A percentile compares a stretch with the other conserved stretches of the same genome.
Evolutionary conservation across 2,888 invertebrate species (phyloP).

Genomic region (Gymnosoma rotundatum): DNA sequence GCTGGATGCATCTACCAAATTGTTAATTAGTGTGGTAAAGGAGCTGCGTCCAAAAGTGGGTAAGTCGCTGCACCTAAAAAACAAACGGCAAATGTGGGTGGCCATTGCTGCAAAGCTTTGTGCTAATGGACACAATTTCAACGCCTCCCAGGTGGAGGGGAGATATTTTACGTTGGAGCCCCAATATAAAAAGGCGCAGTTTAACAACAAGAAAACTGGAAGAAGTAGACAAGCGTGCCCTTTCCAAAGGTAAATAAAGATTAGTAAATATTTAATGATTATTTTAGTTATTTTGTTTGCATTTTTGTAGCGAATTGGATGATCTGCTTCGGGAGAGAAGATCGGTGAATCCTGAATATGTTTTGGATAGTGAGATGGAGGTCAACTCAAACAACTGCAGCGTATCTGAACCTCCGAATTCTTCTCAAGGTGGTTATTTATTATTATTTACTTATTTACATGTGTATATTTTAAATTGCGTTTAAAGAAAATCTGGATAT

Average conservation of each 20-base stretch:
- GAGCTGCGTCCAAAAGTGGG: background rate
- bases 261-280: background rate
- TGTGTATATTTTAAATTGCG: conserved; percentile 15
- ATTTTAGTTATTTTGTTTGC: background rate
- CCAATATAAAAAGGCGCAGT: background rate
- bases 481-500: conserved; percentile 11
- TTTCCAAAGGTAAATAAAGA: conserved; percentile 1
- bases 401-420: conserved; percentile 15
- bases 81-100: conserved; percentile 6
- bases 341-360: too few species aligned
- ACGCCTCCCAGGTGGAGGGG: conserved; percentile 12
- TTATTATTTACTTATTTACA: conserved; percentile 1
- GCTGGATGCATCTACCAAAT: too few species aligned
- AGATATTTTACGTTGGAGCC: conserved; percentile 4
- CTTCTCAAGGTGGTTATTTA: conserved; percentile 9
- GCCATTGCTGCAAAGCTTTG: conserved; percentile 15
- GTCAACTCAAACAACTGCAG: conserved; percentile 11
- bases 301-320: background rate
- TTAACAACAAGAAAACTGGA: background rate
- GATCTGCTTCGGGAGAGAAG: too few species aligned
- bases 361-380: background rate
- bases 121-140: background rate
- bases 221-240: background rate
- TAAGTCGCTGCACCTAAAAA: background rate
- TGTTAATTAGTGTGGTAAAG: too few species aligned